phyloP scores from a whole-genome alignment of 2,113 vertebrate genomes.

The Morone chrysops region DNA sequence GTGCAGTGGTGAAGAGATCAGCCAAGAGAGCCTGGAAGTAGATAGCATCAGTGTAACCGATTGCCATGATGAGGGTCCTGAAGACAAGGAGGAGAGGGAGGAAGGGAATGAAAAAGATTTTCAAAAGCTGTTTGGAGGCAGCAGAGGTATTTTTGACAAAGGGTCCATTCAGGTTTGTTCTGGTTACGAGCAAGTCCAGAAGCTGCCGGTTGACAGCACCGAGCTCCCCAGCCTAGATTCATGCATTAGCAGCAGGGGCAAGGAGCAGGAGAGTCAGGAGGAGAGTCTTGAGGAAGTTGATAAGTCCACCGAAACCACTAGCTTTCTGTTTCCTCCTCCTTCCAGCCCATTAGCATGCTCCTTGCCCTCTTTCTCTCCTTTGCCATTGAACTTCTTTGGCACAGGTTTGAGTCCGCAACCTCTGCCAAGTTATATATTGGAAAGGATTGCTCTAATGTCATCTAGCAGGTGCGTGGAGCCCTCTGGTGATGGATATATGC shows the following conservation, averaged over 20 bases:
- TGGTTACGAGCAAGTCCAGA: constrained; percentile 60
- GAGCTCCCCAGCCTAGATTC: constrained; percentile 70
- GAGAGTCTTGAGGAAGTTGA: constrained; percentile 45
- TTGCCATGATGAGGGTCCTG: background rate
- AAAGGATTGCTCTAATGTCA: background rate
- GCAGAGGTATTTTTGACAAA: background rate
- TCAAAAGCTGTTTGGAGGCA: constrained; percentile 20
- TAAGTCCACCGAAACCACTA: background rate
- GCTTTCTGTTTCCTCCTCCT: constrained; percentile 17
- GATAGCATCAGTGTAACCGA: constrained; percentile 30
- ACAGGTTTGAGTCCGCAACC: background rate
- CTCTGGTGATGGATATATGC: constrained; percentile 70
- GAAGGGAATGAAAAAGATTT: background rate
- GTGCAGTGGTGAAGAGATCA: constrained; percentile 64
- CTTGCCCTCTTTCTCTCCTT: background rate
- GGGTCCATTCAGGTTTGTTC: constrained; percentile 56
- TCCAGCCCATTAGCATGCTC: background rate
- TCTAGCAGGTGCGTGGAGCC: constrained; percentile 34
- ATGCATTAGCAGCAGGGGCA: constrained; percentile 21
- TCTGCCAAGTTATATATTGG: background rate
- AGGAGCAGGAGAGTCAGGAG: constrained; percentile 48
- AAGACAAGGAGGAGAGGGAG: background rate
- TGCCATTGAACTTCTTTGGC: background rate
- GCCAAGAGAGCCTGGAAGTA: constrained; percentile 65
- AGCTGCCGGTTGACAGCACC: background rate